Evolutionary conservation across 2,797 vertebrate species (phyloP).

Genomic region (Todus mexicanus): DNA sequence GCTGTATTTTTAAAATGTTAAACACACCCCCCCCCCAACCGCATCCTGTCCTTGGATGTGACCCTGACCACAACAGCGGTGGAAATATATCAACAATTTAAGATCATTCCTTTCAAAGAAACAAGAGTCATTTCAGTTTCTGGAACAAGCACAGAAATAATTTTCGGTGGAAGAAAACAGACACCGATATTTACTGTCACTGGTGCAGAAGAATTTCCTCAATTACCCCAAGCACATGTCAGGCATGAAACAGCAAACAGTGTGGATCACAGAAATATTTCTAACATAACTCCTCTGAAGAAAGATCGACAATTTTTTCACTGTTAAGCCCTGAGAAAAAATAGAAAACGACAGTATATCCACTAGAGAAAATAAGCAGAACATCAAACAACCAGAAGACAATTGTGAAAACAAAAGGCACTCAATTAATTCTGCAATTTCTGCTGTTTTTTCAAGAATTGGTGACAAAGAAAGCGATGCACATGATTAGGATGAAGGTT

Average conservation of each 20-base stretch:
- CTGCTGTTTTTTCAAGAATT: too few species aligned
- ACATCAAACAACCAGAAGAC: background rate
- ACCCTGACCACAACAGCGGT: background rate
- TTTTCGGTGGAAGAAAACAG: background rate
- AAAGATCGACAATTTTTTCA: background rate
- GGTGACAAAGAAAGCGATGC: background rate
- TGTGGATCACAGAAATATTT: background rate
- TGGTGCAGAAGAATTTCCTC: background rate
- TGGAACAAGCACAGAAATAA: background rate
- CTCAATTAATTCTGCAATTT: too few species aligned
- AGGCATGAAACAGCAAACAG: background rate
- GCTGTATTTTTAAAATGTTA: background rate
- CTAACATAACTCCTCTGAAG: background rate
- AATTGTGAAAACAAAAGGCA: background rate
- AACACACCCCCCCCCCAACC: background rate
- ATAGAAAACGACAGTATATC: background rate
- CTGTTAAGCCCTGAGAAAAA: background rate
- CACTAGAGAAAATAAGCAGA: background rate
- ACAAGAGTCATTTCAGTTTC: background rate
- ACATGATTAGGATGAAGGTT: background rate
- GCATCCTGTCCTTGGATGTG: background rate
- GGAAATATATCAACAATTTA: background rate
- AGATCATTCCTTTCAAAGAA: background rate
- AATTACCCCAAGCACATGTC: background rate
- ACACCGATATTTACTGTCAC: background rate